Evolutionary conservation across 2,113 vertebrate genomes (phyloP), one percentile per base, ranked within the genome.

Genomic region (Dicerorhinus sumatrensis): DNA sequence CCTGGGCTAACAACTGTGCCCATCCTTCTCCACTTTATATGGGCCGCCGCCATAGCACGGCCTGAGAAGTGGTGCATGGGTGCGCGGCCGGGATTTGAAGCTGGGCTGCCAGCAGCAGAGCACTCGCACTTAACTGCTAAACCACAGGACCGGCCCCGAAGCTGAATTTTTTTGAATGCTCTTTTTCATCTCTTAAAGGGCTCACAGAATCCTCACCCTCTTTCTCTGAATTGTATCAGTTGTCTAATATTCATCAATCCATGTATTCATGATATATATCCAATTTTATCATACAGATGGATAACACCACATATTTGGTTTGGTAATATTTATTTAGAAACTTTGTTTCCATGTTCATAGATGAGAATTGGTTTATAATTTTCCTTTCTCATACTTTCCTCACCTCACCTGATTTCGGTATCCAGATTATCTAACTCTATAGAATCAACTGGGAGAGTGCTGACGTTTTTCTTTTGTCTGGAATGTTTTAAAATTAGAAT

Each of bases 301-400:
- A 18, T 33, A 95, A 73, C 8, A 86, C 1, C n/a, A 18, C 2
- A 69, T 60, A 42, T 54, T 29, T 75, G 12, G 11, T 79, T 85
- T 72, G 21, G 36, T 75, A 95, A 72, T 10, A 88, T 39, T 96
- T 82, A 75, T 75, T 82, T 67, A 62, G 18, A 92, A 54, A 95
- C 79, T 83, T 48, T 63, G 36, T 67, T 91, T 65, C 46, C 31
- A 58, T 63, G 25, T 76, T 63, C 63, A 84, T 9, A 18, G 23
- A 60, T 62, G 51, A 48, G 51, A 16, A 54, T 54, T 54, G 23
- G n/a, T 60, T 7, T 60, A 20, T n/a, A 69, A 73, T 80, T 91
- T 80, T 85, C 23, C 33, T 54, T 87, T 85, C 36, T 81, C 65
- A 94, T 63, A 36, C 31, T 80, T 33, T 72, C 56, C 29, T 77